Percentiles rank a stretch among this genome's conserved stretches.
Evolutionary conservation across 2,797 vertebrate species (phyloP).

Genomic region (Poeciliopsis turneri): DNA sequence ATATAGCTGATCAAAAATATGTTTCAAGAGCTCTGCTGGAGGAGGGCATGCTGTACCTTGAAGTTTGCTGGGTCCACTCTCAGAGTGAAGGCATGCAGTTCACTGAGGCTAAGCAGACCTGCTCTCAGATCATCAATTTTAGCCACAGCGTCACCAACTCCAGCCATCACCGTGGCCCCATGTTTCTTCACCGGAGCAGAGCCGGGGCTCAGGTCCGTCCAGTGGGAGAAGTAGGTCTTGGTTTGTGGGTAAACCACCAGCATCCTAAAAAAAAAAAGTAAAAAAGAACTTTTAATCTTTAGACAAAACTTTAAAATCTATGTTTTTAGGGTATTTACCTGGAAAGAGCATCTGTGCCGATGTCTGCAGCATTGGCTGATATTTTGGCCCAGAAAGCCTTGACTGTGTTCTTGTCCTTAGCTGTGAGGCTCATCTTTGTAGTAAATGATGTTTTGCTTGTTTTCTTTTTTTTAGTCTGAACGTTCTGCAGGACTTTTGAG

Average conservation of each 20-base stretch:
- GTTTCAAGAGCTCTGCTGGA: background rate
- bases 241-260: slow-evolving; percentile 80
- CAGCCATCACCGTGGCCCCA: slow-evolving; percentile 70
- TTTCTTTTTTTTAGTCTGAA: background rate
- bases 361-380: background rate
- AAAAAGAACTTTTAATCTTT: background rate
- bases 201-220: slow-evolving; percentile 73
- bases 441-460: background rate
- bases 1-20: background rate
- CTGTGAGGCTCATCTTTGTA: slow-evolving; percentile 73
- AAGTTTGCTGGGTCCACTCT: slow-evolving; percentile 89
- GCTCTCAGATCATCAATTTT: slow-evolving; percentile 76
- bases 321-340: slow-evolving; percentile 56
- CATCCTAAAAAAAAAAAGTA: slow-evolving; percentile 71
- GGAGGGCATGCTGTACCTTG: slow-evolving; percentile 72
- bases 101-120: slow-evolving; percentile 80
- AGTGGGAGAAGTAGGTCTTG: slow-evolving; percentile 81
- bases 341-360: slow-evolving; percentile 72
- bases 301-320: background rate
- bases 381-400: slow-evolving; percentile 68
- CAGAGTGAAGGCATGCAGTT: slow-evolving; percentile 86
- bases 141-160: slow-evolving; percentile 63
- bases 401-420: slow-evolving; percentile 77
- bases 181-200: slow-evolving; percentile 79
- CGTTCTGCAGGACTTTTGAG: background rate